These are phyloP conservation scores for Caenorhabditis doughertyi DNA, from an alignment of 2,888 invertebrate species.

Conservation along the genomic window DNA sequence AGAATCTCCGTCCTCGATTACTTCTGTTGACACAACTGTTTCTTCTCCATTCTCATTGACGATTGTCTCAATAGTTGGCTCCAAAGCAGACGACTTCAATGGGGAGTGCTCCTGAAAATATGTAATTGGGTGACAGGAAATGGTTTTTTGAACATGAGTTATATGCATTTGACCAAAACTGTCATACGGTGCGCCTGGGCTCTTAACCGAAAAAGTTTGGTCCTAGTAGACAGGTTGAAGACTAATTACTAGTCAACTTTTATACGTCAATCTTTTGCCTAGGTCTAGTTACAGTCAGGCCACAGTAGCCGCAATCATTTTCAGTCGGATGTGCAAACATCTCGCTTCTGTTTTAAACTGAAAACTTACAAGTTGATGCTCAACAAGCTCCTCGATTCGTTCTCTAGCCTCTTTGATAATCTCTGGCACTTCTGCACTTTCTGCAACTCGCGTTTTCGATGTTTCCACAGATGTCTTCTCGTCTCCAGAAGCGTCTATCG, in stretches of 20 bases:
- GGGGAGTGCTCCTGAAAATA: slow-evolving; percentile 42
- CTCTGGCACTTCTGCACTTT: slow-evolving; percentile 64
- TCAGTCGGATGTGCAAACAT: too few species aligned
- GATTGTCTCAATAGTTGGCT: slow-evolving; percentile 56
- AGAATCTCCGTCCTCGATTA: slow-evolving; percentile 63
- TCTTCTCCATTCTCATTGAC: slow-evolving; percentile 66
- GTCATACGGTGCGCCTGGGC: too few species aligned
- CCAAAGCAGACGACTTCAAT: slow-evolving; percentile 4
- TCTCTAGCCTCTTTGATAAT: slow-evolving; percentile 65
- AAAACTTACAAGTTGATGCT: slow-evolving; percentile 42
- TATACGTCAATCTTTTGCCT: too few species aligned
- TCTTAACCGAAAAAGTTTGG: too few species aligned
- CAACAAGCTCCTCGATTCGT: slow-evolving; percentile 64
- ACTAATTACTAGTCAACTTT: too few species aligned
- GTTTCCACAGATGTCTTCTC: slow-evolving; percentile 60
- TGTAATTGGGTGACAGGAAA: too few species aligned
- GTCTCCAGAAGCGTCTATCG: slow-evolving; percentile 63
- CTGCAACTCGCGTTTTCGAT: slow-evolving; percentile 60
- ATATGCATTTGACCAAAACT: too few species aligned
- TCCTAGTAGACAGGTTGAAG: too few species aligned
- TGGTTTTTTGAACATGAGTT: too few species aligned
- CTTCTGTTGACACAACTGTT: slow-evolving; percentile 64
- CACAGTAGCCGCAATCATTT: too few species aligned
- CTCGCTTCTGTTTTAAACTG: too few species aligned
- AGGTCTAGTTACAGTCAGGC: too few species aligned